Evolutionary conservation across 1,140 invertebrate species (phyloP).

Genomic region (Drosophila orosa): DNA sequence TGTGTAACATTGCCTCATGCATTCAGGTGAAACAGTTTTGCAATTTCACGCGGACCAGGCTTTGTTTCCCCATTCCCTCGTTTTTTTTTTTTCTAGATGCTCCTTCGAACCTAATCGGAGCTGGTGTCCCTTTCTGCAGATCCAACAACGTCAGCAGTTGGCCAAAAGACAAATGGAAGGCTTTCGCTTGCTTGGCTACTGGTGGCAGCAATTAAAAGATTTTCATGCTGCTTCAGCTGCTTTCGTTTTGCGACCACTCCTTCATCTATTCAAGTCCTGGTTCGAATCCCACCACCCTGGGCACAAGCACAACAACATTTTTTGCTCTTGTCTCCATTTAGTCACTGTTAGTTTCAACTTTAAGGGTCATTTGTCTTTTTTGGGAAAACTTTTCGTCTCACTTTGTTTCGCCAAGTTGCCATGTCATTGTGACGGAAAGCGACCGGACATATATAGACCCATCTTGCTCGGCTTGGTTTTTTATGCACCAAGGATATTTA

Average conservation of each 20-base stretch:
- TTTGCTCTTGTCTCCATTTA: conserved; percentile 73
- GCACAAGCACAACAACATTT: conserved; percentile 46
- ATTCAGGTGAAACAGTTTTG: conserved; percentile 79
- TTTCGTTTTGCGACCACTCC: conserved; percentile 42
- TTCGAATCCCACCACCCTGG: conserved; percentile 1
- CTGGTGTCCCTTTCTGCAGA: conserved; percentile 14
- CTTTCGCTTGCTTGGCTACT: conserved; percentile 60
- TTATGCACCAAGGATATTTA: conserved; percentile 33
- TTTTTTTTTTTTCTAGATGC: neutral
- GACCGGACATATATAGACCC: conserved; percentile 24
- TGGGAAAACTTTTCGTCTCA: conserved; percentile 71
- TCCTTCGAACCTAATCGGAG: conserved; percentile 27
- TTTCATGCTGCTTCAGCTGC: conserved; percentile 60
- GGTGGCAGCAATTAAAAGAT: conserved; percentile 76
- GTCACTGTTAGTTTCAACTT: conserved; percentile 81
- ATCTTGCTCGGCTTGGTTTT: conserved; percentile 24
- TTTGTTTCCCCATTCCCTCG: neutral
- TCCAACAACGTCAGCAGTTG: conserved; percentile 54
- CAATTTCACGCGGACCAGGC: conserved; percentile 73
- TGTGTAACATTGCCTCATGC: conserved; percentile 51
- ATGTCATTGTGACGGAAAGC: conserved; percentile 58
- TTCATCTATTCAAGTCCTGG: conserved; percentile 30
- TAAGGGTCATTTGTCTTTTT: conserved; percentile 76
- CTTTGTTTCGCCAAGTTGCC: conserved; percentile 78
- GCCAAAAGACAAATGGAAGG: conserved; percentile 70